Base-by-base conservation (phyloP, 2,113 vertebrate species). In the Gasterosteus nipponicus region DNA sequence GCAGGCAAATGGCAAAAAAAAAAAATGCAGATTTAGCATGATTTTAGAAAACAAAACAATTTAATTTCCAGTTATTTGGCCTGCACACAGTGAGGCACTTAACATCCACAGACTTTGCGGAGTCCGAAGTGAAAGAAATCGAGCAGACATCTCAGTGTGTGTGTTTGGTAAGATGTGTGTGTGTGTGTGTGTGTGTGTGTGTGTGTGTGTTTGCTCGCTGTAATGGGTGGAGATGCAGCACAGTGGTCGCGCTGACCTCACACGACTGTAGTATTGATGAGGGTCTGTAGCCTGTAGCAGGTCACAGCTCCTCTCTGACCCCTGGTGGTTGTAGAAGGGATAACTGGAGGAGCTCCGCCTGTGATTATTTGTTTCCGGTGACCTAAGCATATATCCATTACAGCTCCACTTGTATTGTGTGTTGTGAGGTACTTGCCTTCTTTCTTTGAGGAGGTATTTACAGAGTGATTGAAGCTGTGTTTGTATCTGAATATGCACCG, bases 321-420 rank as follows among this genome's bases (percentile, higher is more conserved):
- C 81, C 91, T 91, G 67, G 84, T 91, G 92, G 78, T 42, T 35
- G 31, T 2, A 6, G 19, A 42, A 16, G n/a, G 63, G 5, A 84
- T 11, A 35, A 65, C 64, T 3, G 7, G 4, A 46, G 11, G 10
- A 58, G 10, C 10, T 7, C 14, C 0, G 18, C 46, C 54, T 29
- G 35, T 38, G 35, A 38, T 38, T 38, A 38, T 38, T 38, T 38
- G 33, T 14, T 56, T 29, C n/a, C 3, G 26, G 1, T 16, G 12
- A 54, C 18, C 9, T 31, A 31, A 64, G 31, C 7, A 10, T 47
- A 7, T 11, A n/a, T 18, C 6, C 16, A 15, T 29, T 3, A 26
- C n/a, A 19, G 14, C 44, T 49, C 16, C 15, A 18, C 18, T 31
- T 44, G n/a, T 18, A 16, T 18, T 5, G 5, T 3, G 16, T 44